phyloP scores from a whole-genome alignment of 2,113 vertebrate genomes.

The Ovibos moschatus region DNA sequence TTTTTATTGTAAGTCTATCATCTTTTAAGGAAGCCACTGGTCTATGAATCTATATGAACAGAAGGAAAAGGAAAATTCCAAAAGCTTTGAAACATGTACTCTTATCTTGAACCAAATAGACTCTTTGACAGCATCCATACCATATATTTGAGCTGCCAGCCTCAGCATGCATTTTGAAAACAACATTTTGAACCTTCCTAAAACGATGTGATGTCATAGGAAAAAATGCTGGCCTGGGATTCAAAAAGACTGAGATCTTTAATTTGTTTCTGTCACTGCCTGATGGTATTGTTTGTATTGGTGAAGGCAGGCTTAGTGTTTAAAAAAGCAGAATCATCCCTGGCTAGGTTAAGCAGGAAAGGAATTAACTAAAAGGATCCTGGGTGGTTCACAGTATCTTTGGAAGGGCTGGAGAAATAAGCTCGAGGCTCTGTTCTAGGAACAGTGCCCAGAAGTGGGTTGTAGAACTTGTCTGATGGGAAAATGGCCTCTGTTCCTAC shows the following conservation, averaged over 20 bases:
- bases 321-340: slow-evolving; percentile 35
- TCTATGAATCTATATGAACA: slow-evolving; percentile 14
- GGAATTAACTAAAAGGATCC: slow-evolving; percentile 48
- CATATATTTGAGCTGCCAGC: neutral
- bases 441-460: slow-evolving; percentile 22
- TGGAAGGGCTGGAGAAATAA: slow-evolving; percentile 35
- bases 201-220: slow-evolving; percentile 25
- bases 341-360: slow-evolving; percentile 40
- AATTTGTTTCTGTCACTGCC: slow-evolving; percentile 40
- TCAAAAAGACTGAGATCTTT: slow-evolving; percentile 29
- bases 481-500: slow-evolving; percentile 47
- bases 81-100: neutral
- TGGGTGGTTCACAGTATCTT: slow-evolving; percentile 41
- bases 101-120: neutral
- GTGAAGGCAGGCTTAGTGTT: slow-evolving; percentile 28
- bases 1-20: slow-evolving; percentile 42
- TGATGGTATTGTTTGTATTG: slow-evolving; percentile 40
- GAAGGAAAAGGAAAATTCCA: slow-evolving; percentile 36
- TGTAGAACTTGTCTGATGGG: slow-evolving; percentile 42
- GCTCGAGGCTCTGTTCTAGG: slow-evolving; percentile 3
- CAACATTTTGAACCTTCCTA: slow-evolving; percentile 11
- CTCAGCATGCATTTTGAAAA: slow-evolving; percentile 12
- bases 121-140: neutral
- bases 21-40: slow-evolving; percentile 35
- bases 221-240: slow-evolving; percentile 29